A percentile compares a stretch with the other conserved stretches of the same genome.
phyloP scores from a whole-genome alignment of 1,140 invertebrate species.

The Drosophila paulistorum region DNA sequence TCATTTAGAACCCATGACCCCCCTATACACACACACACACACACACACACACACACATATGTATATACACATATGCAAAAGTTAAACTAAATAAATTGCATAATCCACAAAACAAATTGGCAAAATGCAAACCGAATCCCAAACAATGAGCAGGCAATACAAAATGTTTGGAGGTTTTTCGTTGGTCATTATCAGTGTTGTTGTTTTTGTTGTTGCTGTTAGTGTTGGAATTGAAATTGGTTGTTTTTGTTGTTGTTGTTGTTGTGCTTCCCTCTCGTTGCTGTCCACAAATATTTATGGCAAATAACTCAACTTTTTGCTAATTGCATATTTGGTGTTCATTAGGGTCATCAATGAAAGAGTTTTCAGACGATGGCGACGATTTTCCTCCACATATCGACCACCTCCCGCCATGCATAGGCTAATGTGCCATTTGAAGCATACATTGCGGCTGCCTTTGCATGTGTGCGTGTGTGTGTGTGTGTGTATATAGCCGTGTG shows the following conservation, averaged over 20 bases:
- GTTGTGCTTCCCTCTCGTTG: conserved; percentile 25
- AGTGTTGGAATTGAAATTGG: conserved; percentile 19
- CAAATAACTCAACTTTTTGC: conserved; percentile 71
- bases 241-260: conserved; percentile 12
- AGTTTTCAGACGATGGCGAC: neutral
- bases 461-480: conserved; percentile 4
- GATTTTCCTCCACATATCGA: neutral
- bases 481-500: neutral
- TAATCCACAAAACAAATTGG: conserved; percentile 65
- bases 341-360: conserved; percentile 52
- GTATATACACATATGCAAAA: conserved; percentile 33
- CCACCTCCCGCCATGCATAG: neutral
- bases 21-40: neutral
- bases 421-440: conserved; percentile 34
- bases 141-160: conserved; percentile 49
- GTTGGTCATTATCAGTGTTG: conserved; percentile 43
- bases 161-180: conserved; percentile 20
- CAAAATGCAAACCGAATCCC: conserved; percentile 53
- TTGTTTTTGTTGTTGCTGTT: conserved; percentile 29
- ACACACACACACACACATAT: neutral
- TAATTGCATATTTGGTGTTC: conserved; percentile 76
- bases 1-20: conserved; percentile 38
- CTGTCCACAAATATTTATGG: conserved; percentile 65
- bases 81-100: conserved; percentile 67
- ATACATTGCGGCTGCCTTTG: conserved; percentile 8